Conservation (phyloP, 2,797 vertebrate genomes). For the Scleropages formosus region DNA sequence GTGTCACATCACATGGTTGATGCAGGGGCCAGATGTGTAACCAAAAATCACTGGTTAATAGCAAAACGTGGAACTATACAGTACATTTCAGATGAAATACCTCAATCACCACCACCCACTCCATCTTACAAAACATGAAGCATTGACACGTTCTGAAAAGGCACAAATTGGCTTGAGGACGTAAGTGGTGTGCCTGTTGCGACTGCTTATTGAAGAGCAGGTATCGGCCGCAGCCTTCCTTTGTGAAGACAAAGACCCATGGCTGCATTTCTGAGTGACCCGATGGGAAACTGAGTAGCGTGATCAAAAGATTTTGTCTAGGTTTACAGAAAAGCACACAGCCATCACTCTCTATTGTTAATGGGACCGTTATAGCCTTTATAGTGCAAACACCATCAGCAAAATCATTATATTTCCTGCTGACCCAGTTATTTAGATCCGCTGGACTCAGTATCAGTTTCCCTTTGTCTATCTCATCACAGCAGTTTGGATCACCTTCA, state of each 20-base stretch:
- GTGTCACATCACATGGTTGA: no score
- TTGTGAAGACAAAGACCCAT: slow-evolving; percentile 10
- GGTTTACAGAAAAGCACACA: not conserved
- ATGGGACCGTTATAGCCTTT: not conserved
- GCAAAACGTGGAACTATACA: no score
- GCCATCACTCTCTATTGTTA: not conserved
- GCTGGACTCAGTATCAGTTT: not conserved
- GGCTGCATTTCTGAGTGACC: not conserved
- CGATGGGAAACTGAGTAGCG: not conserved
- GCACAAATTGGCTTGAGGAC: no score
- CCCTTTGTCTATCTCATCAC: not conserved
- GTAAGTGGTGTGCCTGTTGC: no score
- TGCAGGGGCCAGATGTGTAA: no score
- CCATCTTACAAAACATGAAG: no score
- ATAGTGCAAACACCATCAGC: slow-evolving; percentile 1
- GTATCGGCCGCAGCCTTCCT: not conserved
- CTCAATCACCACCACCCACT: no score
- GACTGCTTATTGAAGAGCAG: no score
- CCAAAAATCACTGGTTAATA: no score
- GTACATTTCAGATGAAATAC: no score
- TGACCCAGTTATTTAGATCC: not conserved
- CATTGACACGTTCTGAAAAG: no score
- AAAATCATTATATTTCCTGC: not conserved
- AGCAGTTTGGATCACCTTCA: not conserved
- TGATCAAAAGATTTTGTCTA: not conserved